Base-by-base conservation (phyloP, 2,113 vertebrate genomes). In the Symphodus melops region DNA sequence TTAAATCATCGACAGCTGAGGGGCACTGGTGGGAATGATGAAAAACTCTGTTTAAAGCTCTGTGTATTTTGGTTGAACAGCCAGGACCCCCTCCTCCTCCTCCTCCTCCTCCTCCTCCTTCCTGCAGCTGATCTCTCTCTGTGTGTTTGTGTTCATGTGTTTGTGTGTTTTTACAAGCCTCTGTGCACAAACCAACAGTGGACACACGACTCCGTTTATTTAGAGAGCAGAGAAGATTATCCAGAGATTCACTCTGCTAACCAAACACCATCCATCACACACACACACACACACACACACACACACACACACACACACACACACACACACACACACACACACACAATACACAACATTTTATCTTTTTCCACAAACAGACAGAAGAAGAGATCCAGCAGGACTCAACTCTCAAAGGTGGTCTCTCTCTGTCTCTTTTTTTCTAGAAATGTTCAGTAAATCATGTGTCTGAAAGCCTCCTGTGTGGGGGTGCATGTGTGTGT, bases 161-260 rank as follows among this genome's bases (percentile, higher is more conserved):
- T 63, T 58, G 36, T 39, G 56, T 66, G 81, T 86, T 44, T 44
- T 44, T 44, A 79, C 59, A 81, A 76, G 19, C 25, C 21, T 69
- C 57, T 51, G n/a, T 77, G 56, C 49, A 74, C 68, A 84, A 74
- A 68, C 65, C 76, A 68, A 64, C 59, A 57, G 52, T 52, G 4
- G 21, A 49, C 70, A 79, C 83, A 82, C 68, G 61, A 69, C 86
- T 51, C 33, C 68, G 86, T 91, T 91, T 90, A 91, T 88, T 91
- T 91, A 87, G 81, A 86, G 73, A 79, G 61, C 65, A 82, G 59
- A 56, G 41, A 75, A 83, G 77, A 81, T 72, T 81, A 73, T 69
- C 74, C 82, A 72, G 81, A 82, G 79, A 65, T 80, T 85, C 77
- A 81, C 76, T 76, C 36, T 25, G 60, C 69, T 79, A 82, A 72